Conservation (phyloP, 2,113 vertebrate genomes). For the Thamnaconus septentrionalis region DNA sequence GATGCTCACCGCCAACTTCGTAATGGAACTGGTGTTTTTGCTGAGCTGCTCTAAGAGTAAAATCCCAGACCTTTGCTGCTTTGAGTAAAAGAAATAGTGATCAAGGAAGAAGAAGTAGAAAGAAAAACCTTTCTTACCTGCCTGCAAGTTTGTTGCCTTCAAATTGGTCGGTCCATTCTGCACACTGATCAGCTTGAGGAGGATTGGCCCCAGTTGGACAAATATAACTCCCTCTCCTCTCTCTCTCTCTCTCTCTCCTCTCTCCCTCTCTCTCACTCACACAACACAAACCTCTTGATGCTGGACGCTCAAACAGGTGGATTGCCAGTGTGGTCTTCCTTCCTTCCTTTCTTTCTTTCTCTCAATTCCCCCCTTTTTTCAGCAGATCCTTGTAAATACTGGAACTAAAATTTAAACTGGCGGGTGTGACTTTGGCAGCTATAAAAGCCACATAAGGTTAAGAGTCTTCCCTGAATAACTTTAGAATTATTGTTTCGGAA, state of each 20-base stretch:
- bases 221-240: conserved; percentile 45
- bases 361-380: too few relatives aligned
- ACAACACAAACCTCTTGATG: background rate
- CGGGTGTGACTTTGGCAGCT: too few relatives aligned
- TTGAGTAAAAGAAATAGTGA: background rate
- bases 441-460: too few relatives aligned
- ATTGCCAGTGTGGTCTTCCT: too few relatives aligned
- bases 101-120: conserved; percentile 2
- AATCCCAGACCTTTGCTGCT: background rate
- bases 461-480: too few relatives aligned
- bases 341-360: too few relatives aligned
- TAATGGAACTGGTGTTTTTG: too few relatives aligned
- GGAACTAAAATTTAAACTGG: too few relatives aligned
- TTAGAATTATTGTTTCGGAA: too few relatives aligned
- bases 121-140: conserved; percentile 48
- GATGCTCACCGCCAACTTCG: too few relatives aligned
- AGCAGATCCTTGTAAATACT: too few relatives aligned
- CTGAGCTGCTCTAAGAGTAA: background rate
- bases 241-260: conserved; percentile 22
- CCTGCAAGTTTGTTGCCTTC: conserved; percentile 10
- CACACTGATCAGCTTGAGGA: conserved; percentile 64
- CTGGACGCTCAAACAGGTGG: background rate
- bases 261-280: background rate
- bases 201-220: conserved; percentile 66
- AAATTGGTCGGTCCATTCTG: conserved; percentile 43